Evolutionary conservation across 2,113 vertebrate genomes (phyloP), one percentile per base, ranked within the genome.

Genomic region (Lota lota): DNA sequence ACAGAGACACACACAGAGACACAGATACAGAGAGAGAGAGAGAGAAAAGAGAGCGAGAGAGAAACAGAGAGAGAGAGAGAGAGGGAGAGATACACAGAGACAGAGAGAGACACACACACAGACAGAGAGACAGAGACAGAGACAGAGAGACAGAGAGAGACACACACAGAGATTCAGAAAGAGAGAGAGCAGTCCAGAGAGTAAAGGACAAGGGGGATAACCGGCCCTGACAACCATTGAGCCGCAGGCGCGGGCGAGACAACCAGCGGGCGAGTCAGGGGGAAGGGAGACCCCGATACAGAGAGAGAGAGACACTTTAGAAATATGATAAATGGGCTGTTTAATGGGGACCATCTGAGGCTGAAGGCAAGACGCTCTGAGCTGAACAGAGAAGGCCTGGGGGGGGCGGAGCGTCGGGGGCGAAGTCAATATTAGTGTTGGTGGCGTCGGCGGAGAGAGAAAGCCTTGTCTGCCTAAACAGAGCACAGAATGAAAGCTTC

Each of bases 381-480:
- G 53, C 15, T 54, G 15, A 54, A 54, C 15, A n/a, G 53, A n/a
- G 53, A 54, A 18, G 53, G 53, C 16, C 36, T 40, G 36, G 36
- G 36, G 36, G 11, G 36, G 36, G 83, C 6, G 36, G 11, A 5
- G 36, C 36, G 3, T 1, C 2, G 36, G 36, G 12, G 63, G 68
- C 64, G 77, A 76, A 84, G 89, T 90, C 86, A 90, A 91, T 88
- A 92, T 91, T 91, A 79, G 88, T 79, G 85, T 60, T 78, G 79
- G 76, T 84, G 64, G 80, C 77, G 72, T 83, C 83, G 81, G 83
- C 83, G 75, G 77, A 40, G 53, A 54, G 53, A 17, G 53, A 54
- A 54, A 54, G 18, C 6, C 53, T 4, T 83, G 86, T 83, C 81
- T 87, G 85, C 81, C 82, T 79, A 84, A 88, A 88, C 82, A 87